phyloP scores from a whole-genome alignment of 1,140 invertebrate genomes.

The Coboldia fuscipes region DNA sequence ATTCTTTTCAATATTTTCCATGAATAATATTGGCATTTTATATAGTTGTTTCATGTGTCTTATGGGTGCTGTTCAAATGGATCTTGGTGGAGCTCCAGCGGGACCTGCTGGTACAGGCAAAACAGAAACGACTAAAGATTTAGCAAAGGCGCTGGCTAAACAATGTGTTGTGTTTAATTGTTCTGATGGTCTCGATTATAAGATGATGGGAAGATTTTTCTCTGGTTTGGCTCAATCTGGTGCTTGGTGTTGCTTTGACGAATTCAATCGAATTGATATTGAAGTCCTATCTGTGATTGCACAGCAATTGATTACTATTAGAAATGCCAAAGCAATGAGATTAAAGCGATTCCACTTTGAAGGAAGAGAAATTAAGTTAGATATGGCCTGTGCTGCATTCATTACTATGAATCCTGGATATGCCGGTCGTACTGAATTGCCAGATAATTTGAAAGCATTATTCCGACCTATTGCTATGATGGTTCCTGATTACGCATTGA shows the following conservation, averaged over 20 bases:
- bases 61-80: slow-evolving; percentile 69
- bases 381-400: slow-evolving; percentile 69
- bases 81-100: slow-evolving; percentile 66
- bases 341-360: slow-evolving; percentile 61
- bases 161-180: slow-evolving; percentile 85
- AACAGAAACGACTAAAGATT: slow-evolving; percentile 85
- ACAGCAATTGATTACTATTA: slow-evolving; percentile 57
- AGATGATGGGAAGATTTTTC: slow-evolving; percentile 79
- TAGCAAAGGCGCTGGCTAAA: slow-evolving; percentile 67
- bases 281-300: slow-evolving; percentile 79
- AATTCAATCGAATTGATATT: slow-evolving; percentile 80
- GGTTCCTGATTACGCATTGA: slow-evolving; percentile 79
- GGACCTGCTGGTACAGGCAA: slow-evolving; percentile 80
- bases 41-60: slow-evolving; percentile 73
- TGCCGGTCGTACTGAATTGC: slow-evolving; percentile 64
- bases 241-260: slow-evolving; percentile 83
- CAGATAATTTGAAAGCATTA: slow-evolving; percentile 64
- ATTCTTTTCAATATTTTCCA: not conserved
- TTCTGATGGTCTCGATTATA: slow-evolving; percentile 61
- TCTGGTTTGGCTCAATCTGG: slow-evolving; percentile 69
- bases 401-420: slow-evolving; percentile 84
- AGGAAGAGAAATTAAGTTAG: slow-evolving; percentile 66
- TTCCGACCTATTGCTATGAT: slow-evolving; percentile 84
- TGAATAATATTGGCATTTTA: slow-evolving; percentile 67
- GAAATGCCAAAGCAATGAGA: slow-evolving; percentile 48